Evolutionary conservation across 1,140 invertebrate species (phyloP).

Genomic region (Drosophila serrata): DNA sequence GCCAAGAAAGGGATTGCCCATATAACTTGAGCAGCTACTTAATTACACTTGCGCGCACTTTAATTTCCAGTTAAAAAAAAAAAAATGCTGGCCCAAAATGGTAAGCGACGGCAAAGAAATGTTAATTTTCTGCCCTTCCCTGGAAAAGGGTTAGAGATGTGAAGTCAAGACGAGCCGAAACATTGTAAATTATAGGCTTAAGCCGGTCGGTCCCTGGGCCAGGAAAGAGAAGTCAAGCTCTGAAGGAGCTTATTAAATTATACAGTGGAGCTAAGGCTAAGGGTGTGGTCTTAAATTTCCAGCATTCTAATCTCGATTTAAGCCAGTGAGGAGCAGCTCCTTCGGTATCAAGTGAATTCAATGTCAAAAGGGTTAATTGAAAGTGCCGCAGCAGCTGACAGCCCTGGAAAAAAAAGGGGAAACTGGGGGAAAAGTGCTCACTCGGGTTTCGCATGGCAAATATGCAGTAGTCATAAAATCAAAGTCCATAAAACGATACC

Average conservation of each 20-base stretch:
- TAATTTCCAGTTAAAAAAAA: slow-evolving; percentile 73
- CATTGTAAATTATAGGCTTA: slow-evolving; percentile 83
- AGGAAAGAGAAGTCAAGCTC: slow-evolving; percentile 19
- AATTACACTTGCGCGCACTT: slow-evolving; percentile 83
- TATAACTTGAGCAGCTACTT: slow-evolving; percentile 71
- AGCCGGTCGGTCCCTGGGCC: slow-evolving; percentile 20
- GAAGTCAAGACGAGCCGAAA: slow-evolving; percentile 75
- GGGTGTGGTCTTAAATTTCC: slow-evolving; percentile 54
- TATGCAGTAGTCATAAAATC: slow-evolving; percentile 65
- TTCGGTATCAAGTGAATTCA: slow-evolving; percentile 64
- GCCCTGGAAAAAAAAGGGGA: slow-evolving; percentile 9
- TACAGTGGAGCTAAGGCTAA: slow-evolving; percentile 11
- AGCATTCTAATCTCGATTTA: slow-evolving; percentile 70
- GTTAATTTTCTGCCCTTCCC: slow-evolving; percentile 51
- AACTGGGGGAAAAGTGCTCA: slow-evolving; percentile 2
- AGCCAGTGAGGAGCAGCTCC: slow-evolving; percentile 38
- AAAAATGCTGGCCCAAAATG: slow-evolving; percentile 45
- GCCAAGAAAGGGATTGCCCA: slow-evolving; percentile 48
- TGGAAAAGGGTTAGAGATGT: slow-evolving; percentile 9
- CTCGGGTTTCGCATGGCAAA: slow-evolving; percentile 9
- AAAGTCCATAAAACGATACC: slow-evolving; percentile 54
- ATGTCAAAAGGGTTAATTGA: slow-evolving; percentile 72
- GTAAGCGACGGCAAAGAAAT: slow-evolving; percentile 53
- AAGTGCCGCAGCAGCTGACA: slow-evolving; percentile 51
- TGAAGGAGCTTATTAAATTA: slow-evolving; percentile 76